Evolutionary conservation across 2,888 invertebrate species (phyloP), one percentile per base, ranked within the genome.

Genomic region (Calliphora vomitoria): DNA sequence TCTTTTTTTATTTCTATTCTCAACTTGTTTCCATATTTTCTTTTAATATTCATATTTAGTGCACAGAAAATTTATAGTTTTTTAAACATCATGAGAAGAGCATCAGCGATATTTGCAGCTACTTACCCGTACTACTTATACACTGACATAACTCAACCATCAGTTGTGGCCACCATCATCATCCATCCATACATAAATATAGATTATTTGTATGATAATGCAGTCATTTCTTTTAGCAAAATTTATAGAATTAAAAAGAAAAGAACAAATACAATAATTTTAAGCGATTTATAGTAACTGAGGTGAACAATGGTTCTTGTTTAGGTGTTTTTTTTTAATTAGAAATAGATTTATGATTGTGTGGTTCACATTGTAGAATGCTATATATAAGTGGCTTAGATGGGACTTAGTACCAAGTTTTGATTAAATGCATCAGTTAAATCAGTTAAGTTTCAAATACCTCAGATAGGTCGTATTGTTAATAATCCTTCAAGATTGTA

Each of bases 31-130:
- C 31, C 47, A 74, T 55, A 62, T 41, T 50, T 53, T 15, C 41
- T 44, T 72, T 82, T 69, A 64, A 38, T 55, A 58, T 64, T 15
- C 66, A 60, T 76, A 86, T 80, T 80, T 86, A 83, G 82, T 86
- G 86, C 82, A 75, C 71, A 50, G 64, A 80, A 76, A 79, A 86
- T 83, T 86, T 80, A 86, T 83, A 41, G 80, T 13, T 3, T 69
- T 71, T 80, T 78, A 71, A 71, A 8, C 31, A 50, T 41, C 38
- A 71, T 31, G 50, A 60, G 50, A 50, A 41, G 58, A 41, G 82
- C 82, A 62, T 76, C 76, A 82, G 13, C 8, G 11, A 44, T 11
- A 20, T 75, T 60, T 38, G 60, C 13, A 25, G 60, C 60, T 50
- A 68, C 53, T 53, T 44, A 50, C 50, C 71, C 20, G 58, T 44